Base-by-base conservation (phyloP, 2,797 vertebrate genomes). In the Fratercula arctica region DNA sequence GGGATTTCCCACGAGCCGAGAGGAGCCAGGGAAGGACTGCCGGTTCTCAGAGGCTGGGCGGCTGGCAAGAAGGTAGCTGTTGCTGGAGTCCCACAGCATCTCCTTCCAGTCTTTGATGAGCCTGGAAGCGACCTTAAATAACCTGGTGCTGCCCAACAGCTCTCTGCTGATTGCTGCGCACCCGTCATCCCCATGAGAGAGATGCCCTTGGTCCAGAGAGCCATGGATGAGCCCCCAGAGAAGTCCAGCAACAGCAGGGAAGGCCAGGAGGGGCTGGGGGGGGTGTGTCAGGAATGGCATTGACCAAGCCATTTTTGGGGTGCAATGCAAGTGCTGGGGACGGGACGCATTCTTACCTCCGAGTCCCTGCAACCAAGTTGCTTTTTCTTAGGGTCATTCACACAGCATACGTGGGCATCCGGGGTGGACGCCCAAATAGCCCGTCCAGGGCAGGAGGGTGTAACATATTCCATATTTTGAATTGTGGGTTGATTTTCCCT, bases 361-460 rank as follows among this genome's bases (percentile, higher is more conserved):
- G 2, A 20, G 50, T 14, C 43, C 37, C 17, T 13, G 48, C 23
- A 9, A 13, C 20, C 5, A 2, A n/a, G 31, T 24, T 4, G 4
- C 11, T 68, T 68, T 46, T 6, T 9, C 37, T 50, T 10, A 2
- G 56, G 43, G n/a, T 20, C 19, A 12, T 17, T 35, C 31, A 24
- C 33, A 3, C 56, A 21, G 16, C 20, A 1, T 4, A 20, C 1
- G 1, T 3, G 13, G 46, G 37, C 9, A 9, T 5, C 59, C 13
- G 16, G 61, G 29, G 46, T 16, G 13, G 13, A 19, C 11, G 1
- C 17, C 16, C 48, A n/a, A 16, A n/a, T 2, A 21, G 45, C 37
- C 25, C 10, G 1, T 3, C 16, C 46, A 39, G 48, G 60, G n/a
- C 24, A 31, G 15, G 25, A 17, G 8, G 24, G 26, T 46, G 33